phyloP scores from a whole-genome alignment of 2,888 invertebrate species.

The Orthosia gothica region DNA sequence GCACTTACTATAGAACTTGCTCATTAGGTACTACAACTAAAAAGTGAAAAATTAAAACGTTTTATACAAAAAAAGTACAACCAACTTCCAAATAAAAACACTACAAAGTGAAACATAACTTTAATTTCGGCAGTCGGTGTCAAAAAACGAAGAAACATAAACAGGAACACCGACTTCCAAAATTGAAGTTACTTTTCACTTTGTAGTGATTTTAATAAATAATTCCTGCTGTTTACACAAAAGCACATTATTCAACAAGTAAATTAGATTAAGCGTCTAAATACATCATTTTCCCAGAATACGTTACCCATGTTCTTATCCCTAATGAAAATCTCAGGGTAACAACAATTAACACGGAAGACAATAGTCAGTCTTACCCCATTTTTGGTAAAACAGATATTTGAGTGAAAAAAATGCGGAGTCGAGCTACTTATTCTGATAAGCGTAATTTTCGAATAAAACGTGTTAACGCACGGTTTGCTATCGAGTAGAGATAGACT shows the following conservation, averaged over 20 bases:
- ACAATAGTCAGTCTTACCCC: slow-evolving; percentile 38
- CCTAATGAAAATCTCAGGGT: slow-evolving; percentile 45
- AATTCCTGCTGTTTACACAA: not conserved
- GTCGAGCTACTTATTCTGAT: slow-evolving; percentile 32
- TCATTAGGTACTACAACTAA: no score
- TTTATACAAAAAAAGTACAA: no score
- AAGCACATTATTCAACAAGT: slow-evolving; percentile 12
- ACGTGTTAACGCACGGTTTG: slow-evolving; percentile 40
- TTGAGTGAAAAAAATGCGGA: slow-evolving; percentile 34
- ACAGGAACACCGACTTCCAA: no score
- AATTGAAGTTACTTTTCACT: no score
- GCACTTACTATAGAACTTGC: no score
- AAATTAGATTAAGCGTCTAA: slow-evolving; percentile 30
- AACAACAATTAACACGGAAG: slow-evolving; percentile 43
- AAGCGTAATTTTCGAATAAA: slow-evolving; percentile 41
- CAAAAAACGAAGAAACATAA: no score
- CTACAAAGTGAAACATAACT: no score
- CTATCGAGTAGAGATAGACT: slow-evolving; percentile 20
- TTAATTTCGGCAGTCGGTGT: no score
- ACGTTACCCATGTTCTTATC: slow-evolving; percentile 36
- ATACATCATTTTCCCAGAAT: slow-evolving; percentile 30
- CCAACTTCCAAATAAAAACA: no score
- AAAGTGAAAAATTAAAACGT: no score
- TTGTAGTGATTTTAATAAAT: not conserved
- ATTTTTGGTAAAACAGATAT: slow-evolving; percentile 33